These are phyloP conservation scores for Caenorhabditis virilis DNA, from an alignment of 2,888 invertebrate genomes.

Conservation along the genomic window DNA sequence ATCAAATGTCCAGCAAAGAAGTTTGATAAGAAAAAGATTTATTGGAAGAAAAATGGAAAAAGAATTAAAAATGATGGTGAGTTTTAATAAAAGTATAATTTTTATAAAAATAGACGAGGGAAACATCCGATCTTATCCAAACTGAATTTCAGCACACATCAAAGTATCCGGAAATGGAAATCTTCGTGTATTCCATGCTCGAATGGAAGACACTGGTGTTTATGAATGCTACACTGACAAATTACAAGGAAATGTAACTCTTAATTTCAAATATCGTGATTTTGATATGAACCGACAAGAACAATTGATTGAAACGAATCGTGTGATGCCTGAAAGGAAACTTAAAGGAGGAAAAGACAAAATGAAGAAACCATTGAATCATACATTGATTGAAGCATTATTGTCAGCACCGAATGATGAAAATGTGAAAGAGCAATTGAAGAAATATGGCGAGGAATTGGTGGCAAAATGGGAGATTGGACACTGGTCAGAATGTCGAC, in stretches of 20 bases:
- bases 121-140: neutral
- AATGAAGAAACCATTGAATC: constrained; percentile 16
- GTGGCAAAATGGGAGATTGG: constrained; percentile 45
- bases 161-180: constrained; percentile 88
- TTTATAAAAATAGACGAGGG: neutral
- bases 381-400: constrained; percentile 40
- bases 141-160: constrained; percentile 66
- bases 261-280: constrained; percentile 78
- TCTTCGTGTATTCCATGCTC: constrained; percentile 82
- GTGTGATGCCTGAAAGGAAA: too few relatives aligned
- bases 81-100: constrained; percentile 3
- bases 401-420: constrained; percentile 33
- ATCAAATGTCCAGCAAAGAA: constrained; percentile 90
- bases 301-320: too few relatives aligned
- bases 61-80: constrained; percentile 75
- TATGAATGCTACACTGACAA: constrained; percentile 76
- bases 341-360: too few relatives aligned
- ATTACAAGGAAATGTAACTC: constrained; percentile 77
- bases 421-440: constrained; percentile 32
- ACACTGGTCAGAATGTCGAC: constrained; percentile 51
- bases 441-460: constrained; percentile 37
- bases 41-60: constrained; percentile 85
- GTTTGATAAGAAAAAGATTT: constrained; percentile 76
- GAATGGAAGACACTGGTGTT: constrained; percentile 69
- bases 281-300: constrained; percentile 10